Evolutionary conservation across 2,113 vertebrate genomes (phyloP).

Genomic region (Zapus hudsonius): DNA sequence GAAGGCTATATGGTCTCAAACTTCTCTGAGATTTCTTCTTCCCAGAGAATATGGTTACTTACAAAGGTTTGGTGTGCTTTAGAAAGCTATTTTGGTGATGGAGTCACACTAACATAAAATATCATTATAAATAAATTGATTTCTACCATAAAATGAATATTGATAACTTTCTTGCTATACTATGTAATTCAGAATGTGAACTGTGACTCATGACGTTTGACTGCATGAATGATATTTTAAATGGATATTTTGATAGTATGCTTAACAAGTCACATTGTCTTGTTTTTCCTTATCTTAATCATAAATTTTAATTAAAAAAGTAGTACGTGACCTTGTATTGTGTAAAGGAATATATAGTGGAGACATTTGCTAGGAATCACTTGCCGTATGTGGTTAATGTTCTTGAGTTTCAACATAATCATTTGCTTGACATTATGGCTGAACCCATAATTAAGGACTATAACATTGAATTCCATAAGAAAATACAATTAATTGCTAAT

Average conservation of each 20-base stretch:
- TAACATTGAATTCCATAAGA: background rate
- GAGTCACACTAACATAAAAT: background rate
- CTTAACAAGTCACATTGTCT: background rate
- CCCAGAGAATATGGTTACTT: background rate
- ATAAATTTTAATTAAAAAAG: slow-evolving; percentile 10
- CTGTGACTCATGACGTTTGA: background rate
- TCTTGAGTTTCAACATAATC: background rate
- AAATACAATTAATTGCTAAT: background rate
- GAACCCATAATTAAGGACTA: background rate
- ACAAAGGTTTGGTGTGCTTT: slow-evolving; percentile 1
- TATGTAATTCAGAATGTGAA: background rate
- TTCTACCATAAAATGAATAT: background rate
- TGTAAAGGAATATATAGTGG: background rate
- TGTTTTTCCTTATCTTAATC: background rate
- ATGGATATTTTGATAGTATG: background rate
- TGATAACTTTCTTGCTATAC: background rate
- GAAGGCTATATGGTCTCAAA: background rate
- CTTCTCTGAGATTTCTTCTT: background rate
- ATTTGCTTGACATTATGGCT: background rate
- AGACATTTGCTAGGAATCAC: background rate
- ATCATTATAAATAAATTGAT: background rate
- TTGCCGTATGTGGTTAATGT: background rate
- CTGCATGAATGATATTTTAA: background rate
- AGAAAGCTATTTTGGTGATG: background rate
- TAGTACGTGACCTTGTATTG: background rate